Conservation (phyloP, 2,797 vertebrate genomes). For the Masticophis lateralis region DNA sequence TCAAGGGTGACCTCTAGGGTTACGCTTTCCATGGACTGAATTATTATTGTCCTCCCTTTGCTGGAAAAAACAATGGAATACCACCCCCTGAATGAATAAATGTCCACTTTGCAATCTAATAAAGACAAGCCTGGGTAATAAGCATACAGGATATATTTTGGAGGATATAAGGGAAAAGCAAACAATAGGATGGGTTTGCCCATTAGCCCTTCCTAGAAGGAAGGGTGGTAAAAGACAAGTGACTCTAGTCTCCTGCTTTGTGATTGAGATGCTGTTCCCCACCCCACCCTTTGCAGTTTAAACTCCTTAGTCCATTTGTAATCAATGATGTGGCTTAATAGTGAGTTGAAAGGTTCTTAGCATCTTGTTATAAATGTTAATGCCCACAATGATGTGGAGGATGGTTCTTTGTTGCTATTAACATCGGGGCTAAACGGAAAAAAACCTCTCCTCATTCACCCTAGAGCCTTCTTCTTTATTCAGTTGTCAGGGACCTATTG, state of each 20-base stretch:
- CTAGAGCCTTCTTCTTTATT: conserved; percentile 41
- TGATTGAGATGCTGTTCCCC: conserved; percentile 19
- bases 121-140: not conserved
- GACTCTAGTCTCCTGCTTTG: conserved; percentile 28
- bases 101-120: not conserved
- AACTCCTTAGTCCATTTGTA: conserved; percentile 47
- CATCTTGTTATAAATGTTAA: conserved; percentile 54
- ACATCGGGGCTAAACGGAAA: conserved; percentile 48
- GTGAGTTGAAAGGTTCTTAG: conserved; percentile 58
- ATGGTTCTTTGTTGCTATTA: conserved; percentile 49
- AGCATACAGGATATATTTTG: not conserved
- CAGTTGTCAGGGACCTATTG: conserved; percentile 43
- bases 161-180: not conserved
- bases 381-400: conserved; percentile 39
- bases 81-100: not conserved
- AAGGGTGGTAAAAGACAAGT: conserved; percentile 23
- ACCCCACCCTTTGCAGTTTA: conserved; percentile 45
- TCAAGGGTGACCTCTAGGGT: not conserved
- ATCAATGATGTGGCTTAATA: conserved; percentile 43
- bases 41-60: not conserved
- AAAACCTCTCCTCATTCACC: conserved; percentile 33
- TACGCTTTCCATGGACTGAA: not conserved
- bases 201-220: conserved; percentile 16
- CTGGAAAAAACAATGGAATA: not conserved
- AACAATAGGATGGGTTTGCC: not conserved